phyloP scores from a whole-genome alignment of 1,140 invertebrate genomes.

The Lanistes nyassanus region DNA sequence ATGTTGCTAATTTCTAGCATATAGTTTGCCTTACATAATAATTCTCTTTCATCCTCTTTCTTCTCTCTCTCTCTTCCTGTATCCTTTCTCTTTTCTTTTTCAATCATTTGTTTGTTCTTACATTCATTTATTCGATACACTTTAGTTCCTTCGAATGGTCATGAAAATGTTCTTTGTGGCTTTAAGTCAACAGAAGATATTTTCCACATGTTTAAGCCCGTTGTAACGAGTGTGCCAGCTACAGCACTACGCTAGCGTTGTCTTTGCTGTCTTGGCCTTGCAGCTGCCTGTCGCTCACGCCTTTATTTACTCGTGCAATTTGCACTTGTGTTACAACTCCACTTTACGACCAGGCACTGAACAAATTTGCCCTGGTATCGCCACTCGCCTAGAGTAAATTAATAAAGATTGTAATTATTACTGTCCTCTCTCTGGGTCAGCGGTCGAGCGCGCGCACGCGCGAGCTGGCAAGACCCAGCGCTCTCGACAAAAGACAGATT shows the following conservation, averaged over 20 bases:
- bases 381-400: slow-evolving; percentile 21
- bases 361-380: slow-evolving; percentile 18
- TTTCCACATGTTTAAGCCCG: too few species aligned
- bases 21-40: background rate
- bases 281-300: background rate
- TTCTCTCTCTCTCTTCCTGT: too few species aligned
- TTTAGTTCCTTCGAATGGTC: too few species aligned
- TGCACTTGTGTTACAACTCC: background rate
- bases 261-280: background rate
- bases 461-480: slow-evolving; percentile 8
- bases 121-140: background rate
- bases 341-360: background rate
- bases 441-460: background rate
- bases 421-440: background rate
- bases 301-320: background rate
- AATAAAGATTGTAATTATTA: slow-evolving; percentile 30
- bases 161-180: too few species aligned
- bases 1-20: slow-evolving; percentile 7
- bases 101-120: background rate
- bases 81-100: too few species aligned
- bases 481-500: slow-evolving; percentile 19
- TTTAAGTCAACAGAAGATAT: too few species aligned
- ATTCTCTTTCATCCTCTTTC: too few species aligned
- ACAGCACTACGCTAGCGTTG: background rate
- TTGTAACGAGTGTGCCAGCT: background rate